A percentile compares a stretch with the other conserved stretches of the same genome.
Conservation (phyloP, 2,888 invertebrate genomes). For the Mystacides longicornis region DNA sequence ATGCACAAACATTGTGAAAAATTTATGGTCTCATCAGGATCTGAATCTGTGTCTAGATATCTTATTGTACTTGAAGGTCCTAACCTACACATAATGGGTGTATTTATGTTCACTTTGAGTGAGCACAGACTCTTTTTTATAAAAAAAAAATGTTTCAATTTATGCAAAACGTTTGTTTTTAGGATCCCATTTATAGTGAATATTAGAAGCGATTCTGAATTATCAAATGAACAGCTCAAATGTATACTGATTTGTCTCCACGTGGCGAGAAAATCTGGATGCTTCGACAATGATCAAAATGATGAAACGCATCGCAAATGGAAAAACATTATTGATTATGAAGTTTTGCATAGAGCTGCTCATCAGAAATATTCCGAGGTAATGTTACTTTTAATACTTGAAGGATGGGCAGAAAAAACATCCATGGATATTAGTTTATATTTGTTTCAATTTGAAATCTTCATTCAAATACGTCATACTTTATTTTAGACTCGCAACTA, state of each 20-base stretch:
- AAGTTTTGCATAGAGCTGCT: conserved; percentile 45
- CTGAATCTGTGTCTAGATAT: no score
- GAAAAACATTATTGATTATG: conserved; percentile 49
- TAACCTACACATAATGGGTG: no score
- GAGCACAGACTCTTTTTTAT: no score
- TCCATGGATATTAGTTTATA: background rate
- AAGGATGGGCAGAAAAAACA: background rate
- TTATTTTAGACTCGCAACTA: no score
- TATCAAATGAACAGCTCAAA: conserved; percentile 33
- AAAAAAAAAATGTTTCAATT: no score
- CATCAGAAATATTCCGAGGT: background rate
- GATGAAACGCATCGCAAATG: conserved; percentile 34
- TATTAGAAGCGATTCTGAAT: conserved; percentile 21
- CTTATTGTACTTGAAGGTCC: no score
- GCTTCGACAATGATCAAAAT: conserved; percentile 26
- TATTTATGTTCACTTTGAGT: no score
- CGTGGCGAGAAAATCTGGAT: conserved; percentile 44
- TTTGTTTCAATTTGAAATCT: background rate
- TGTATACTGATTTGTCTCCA: conserved; percentile 44
- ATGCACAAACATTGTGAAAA: no score
- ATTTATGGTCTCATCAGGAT: no score
- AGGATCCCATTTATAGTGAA: conserved; percentile 18
- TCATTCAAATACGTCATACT: background rate
- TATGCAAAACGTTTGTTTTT: no score
- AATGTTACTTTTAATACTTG: background rate